A percentile compares a stretch with the other conserved stretches of the same genome.
These are phyloP conservation scores for Coregonus ussuriensis DNA, from an alignment of 2,797 vertebrate genomes.

Conservation along the genomic window DNA sequence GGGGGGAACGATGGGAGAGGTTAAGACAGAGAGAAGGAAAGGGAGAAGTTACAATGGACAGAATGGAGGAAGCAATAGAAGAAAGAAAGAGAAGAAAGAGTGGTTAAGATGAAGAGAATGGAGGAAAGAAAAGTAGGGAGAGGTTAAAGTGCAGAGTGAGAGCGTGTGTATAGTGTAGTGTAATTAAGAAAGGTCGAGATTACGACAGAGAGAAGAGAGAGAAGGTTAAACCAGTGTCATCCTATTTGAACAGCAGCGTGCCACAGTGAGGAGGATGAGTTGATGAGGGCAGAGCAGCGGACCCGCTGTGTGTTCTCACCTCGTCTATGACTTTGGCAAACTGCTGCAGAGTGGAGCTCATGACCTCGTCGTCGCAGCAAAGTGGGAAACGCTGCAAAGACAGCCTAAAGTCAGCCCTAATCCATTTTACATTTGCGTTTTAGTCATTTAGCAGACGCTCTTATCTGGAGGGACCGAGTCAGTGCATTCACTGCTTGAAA, in stretches of 20 bases:
- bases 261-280: background rate
- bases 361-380: slow-evolving; percentile 95
- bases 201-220: no score
- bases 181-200: background rate
- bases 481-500: background rate
- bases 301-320: slow-evolving; percentile 65
- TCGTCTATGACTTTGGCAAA: slow-evolving; percentile 99
- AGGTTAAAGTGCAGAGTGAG: background rate
- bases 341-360: slow-evolving; percentile 96
- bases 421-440: background rate
- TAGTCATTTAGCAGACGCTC: background rate
- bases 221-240: no score
- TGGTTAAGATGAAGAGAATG: no score
- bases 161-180: background rate
- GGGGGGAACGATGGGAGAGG: background rate
- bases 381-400: slow-evolving; percentile 88
- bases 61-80: no score
- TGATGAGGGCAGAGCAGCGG: background rate
- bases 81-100: no score
- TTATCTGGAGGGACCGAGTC: background rate
- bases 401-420: slow-evolving; percentile 23
- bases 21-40: background rate
- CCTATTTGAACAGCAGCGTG: background rate
- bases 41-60: background rate
- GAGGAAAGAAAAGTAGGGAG: background rate